Evolutionary conservation across 2,888 invertebrate species (phyloP).

Genomic region (Eristalis pertinax): DNA sequence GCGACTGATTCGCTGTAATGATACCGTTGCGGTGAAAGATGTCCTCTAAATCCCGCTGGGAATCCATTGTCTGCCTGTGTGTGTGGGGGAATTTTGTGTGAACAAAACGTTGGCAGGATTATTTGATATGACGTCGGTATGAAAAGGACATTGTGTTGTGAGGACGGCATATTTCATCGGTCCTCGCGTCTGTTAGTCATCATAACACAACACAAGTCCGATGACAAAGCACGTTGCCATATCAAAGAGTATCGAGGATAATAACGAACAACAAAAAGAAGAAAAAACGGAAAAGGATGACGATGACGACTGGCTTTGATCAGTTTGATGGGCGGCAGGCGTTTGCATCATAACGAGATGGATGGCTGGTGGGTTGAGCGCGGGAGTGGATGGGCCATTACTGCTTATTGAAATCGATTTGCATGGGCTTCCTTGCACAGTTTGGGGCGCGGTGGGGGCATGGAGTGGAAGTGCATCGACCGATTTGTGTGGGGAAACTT

Average conservation of each 20-base stretch:
- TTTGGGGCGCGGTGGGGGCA: background rate
- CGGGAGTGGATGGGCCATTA: background rate
- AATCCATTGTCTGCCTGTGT: slow-evolving; percentile 2
- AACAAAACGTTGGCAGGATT: slow-evolving; percentile 53
- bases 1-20: slow-evolving; percentile 62
- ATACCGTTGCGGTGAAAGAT: slow-evolving; percentile 35
- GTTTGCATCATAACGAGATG: background rate
- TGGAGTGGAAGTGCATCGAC: background rate
- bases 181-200: slow-evolving; percentile 48
- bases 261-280: slow-evolving; percentile 36
- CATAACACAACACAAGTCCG: slow-evolving; percentile 44
- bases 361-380: background rate
- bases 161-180: slow-evolving; percentile 60
- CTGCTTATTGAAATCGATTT: slow-evolving; percentile 2
- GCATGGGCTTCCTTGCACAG: background rate
- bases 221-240: slow-evolving; percentile 68
- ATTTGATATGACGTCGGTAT: slow-evolving; percentile 28
- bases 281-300: background rate
- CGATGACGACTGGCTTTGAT: slow-evolving; percentile 61
- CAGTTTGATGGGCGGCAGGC: slow-evolving; percentile 24
- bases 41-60: slow-evolving; percentile 14
- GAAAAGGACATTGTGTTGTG: slow-evolving; percentile 62
- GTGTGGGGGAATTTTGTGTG: slow-evolving; percentile 44
- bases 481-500: background rate
- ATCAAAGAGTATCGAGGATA: slow-evolving; percentile 67